phyloP scores from a whole-genome alignment of 2,797 vertebrate genomes.

The Coracias cyanogaster region DNA sequence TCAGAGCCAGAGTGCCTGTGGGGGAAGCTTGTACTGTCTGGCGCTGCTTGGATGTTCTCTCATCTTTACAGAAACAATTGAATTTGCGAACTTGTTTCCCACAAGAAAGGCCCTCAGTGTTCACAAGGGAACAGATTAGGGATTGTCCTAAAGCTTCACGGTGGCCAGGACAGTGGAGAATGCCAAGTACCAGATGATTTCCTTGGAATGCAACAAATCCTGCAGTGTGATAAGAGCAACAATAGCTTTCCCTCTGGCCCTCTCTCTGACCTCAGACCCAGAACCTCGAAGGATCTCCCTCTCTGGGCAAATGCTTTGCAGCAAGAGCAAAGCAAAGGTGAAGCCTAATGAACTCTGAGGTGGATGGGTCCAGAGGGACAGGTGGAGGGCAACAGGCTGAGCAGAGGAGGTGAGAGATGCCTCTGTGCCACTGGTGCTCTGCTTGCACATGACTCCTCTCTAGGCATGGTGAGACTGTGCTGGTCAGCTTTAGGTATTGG shows the following conservation, averaged over 20 bases:
- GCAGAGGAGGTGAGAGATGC: neutral
- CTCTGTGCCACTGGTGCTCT: neutral
- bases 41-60: constrained; percentile 59
- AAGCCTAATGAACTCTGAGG: neutral
- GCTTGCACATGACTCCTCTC: neutral
- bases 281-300: neutral
- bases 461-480: neutral
- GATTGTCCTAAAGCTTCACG: constrained; percentile 56
- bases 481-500: neutral
- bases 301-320: neutral
- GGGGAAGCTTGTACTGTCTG: constrained; percentile 67
- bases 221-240: constrained; percentile 23
- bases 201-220: constrained; percentile 62
- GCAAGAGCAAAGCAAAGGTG: neutral
- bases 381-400: neutral
- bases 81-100: constrained; percentile 61
- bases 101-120: constrained; percentile 66
- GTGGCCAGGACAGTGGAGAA: constrained; percentile 7
- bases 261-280: neutral
- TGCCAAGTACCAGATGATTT: constrained; percentile 58
- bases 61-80: constrained; percentile 68
- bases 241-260: constrained; percentile 9
- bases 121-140: constrained; percentile 59
- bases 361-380: fast-evolving
- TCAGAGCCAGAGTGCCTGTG: constrained; percentile 45